Percentiles rank a stretch among this genome's conserved stretches.
These are phyloP conservation scores for Zhuqinia jingwanae DNA, from an alignment of 2,888 invertebrate species.

Conservation along the genomic window DNA sequence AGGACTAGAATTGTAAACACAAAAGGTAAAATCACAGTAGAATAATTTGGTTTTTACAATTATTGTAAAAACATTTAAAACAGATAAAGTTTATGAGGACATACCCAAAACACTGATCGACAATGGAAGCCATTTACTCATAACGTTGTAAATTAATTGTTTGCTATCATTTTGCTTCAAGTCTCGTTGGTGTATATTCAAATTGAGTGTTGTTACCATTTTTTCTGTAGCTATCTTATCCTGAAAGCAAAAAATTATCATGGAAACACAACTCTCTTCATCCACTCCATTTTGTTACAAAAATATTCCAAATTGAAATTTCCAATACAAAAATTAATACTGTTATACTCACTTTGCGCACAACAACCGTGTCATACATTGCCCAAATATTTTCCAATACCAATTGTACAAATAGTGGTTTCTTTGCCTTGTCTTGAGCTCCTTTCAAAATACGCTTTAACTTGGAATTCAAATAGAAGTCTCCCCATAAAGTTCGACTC, in stretches of 20 bases:
- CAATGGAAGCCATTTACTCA: slow-evolving; percentile 94
- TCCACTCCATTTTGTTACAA: too few species aligned
- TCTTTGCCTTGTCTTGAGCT: slow-evolving; percentile 95
- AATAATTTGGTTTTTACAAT: too few species aligned
- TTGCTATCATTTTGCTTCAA: slow-evolving; percentile 89
- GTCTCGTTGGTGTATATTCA: slow-evolving; percentile 89
- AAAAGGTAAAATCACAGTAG: too few species aligned
- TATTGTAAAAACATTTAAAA: too few species aligned
- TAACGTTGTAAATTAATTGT: slow-evolving; percentile 89
- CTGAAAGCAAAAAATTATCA: slow-evolving; percentile 74
- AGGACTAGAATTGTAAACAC: too few species aligned
- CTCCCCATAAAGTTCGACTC: slow-evolving; percentile 94
- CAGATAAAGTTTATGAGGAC: too few species aligned
- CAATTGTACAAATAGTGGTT: slow-evolving; percentile 95
- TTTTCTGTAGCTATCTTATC: slow-evolving; percentile 87
- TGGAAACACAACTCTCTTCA: neutral
- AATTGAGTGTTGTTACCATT: slow-evolving; percentile 88
- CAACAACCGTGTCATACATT: slow-evolving; percentile 90
- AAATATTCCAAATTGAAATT: slow-evolving; percentile 8
- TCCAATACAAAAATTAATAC: slow-evolving; percentile 16
- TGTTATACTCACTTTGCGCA: slow-evolving; percentile 83
- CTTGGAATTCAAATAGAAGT: slow-evolving; percentile 93
- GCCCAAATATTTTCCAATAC: slow-evolving; percentile 95
- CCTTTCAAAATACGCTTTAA: slow-evolving; percentile 91
- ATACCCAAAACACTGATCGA: slow-evolving; percentile 88